These are phyloP conservation scores for Platalea minor DNA, from an alignment of 2,797 vertebrate species.

Conservation along the genomic window DNA sequence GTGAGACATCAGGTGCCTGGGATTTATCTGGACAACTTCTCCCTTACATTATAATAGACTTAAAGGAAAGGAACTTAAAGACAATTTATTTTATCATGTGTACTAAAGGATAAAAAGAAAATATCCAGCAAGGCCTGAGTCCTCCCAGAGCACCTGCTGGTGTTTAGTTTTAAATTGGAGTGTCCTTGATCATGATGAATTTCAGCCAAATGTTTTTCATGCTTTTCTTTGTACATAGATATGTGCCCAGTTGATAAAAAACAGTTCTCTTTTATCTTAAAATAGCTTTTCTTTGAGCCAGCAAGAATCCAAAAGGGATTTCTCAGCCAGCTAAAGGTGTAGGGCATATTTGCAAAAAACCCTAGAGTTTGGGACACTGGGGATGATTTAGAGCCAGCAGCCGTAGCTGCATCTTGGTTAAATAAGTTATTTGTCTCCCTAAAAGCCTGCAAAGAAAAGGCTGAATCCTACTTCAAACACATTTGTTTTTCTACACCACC, in stretches of 20 bases:
- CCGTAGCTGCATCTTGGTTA: neutral
- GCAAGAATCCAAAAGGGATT: neutral
- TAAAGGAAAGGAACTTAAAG: neutral
- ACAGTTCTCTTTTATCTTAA: conserved; percentile 2
- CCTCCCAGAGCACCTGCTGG: conserved; percentile 4
- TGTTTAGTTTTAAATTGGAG: neutral
- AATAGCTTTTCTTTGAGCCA: neutral
- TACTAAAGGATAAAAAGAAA: neutral
- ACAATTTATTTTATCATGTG: neutral
- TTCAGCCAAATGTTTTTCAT: neutral
- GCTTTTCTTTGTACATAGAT: neutral
- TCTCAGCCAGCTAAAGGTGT: neutral
- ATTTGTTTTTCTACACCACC: neutral
- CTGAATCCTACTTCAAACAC: neutral
- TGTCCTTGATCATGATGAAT: neutral
- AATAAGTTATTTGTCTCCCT: neutral
- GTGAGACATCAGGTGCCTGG: neutral
- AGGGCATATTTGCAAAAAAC: neutral
- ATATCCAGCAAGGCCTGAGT: neutral
- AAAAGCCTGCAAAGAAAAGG: neutral
- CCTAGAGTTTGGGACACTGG: neutral
- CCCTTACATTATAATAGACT: neutral
- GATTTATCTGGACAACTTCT: neutral
- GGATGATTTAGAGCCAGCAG: neutral
- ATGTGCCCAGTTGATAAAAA: neutral